These are phyloP conservation scores for Lepus oiostolus DNA, from an alignment of 2,797 vertebrate genomes.

Conservation along the genomic window DNA sequence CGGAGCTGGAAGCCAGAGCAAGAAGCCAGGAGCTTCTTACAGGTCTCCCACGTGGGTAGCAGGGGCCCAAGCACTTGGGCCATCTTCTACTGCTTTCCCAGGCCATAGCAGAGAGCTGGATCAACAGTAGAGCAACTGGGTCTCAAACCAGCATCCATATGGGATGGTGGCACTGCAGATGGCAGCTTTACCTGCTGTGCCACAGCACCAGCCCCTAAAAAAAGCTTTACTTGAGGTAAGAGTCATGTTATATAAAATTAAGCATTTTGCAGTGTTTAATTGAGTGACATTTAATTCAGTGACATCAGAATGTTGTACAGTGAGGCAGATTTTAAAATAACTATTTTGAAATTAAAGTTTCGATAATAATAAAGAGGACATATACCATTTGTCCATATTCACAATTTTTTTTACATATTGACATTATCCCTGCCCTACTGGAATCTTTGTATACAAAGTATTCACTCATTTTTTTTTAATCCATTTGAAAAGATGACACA, in stretches of 20 bases:
- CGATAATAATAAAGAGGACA: background rate
- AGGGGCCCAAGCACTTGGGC: too few relatives aligned
- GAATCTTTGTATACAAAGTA: background rate
- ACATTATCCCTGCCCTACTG: background rate
- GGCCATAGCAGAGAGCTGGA: too few relatives aligned
- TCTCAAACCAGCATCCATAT: too few relatives aligned
- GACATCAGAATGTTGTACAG: background rate
- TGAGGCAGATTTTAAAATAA: background rate
- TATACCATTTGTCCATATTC: background rate
- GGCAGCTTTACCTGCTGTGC: too few relatives aligned
- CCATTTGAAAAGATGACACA: background rate
- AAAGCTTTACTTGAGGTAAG: background rate
- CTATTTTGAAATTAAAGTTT: conserved; percentile 58
- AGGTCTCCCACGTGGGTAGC: too few relatives aligned
- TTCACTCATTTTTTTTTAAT: background rate
- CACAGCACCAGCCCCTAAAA: too few relatives aligned
- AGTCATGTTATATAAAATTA: background rate
- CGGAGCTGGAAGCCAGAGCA: too few relatives aligned
- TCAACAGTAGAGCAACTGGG: too few relatives aligned
- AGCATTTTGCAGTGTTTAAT: conserved; percentile 8
- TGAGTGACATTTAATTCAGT: background rate
- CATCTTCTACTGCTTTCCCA: too few relatives aligned
- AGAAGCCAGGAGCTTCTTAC: too few relatives aligned
- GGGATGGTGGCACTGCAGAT: too few relatives aligned
- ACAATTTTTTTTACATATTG: background rate